These are phyloP conservation scores for Zoanthus gigantus DNA, from an alignment of 92 coral and sea anemone genomes.

Conservation along the genomic window DNA sequence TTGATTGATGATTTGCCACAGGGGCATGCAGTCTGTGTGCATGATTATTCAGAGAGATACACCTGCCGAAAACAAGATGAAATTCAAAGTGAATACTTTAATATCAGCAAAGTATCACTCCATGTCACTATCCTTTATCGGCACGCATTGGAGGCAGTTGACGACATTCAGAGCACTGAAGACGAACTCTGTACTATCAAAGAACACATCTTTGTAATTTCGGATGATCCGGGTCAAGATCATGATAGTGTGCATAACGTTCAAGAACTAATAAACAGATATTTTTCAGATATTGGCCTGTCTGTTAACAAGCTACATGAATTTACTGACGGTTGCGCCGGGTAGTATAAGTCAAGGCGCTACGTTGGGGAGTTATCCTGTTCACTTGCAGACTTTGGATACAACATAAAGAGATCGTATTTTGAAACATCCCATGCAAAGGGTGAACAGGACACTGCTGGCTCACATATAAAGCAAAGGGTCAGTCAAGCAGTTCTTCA, in stretches of 20 bases:
- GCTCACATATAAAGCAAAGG: constrained; percentile 38
- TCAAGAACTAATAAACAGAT: constrained; percentile 15
- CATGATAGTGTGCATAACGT: too few relatives aligned
- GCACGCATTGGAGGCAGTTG: constrained; percentile 53
- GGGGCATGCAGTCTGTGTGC: background rate
- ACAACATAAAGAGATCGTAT: constrained; percentile 3
- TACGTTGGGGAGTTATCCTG: constrained; percentile 24
- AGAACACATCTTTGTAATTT: constrained; percentile 56
- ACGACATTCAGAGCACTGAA: constrained; percentile 53
- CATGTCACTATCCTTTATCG: constrained; percentile 16
- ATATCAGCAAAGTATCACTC: background rate
- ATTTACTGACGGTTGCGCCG: constrained; percentile 49
- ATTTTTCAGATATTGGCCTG: constrained; percentile 13
- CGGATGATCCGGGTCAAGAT: constrained; percentile 37
- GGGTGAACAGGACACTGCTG: background rate
- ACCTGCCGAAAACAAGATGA: background rate
- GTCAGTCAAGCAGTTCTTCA: constrained; percentile 47
- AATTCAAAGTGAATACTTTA: background rate
- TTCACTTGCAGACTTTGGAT: constrained; percentile 49
- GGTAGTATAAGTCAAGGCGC: constrained; percentile 25
- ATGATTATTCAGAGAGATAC: constrained; percentile 32
- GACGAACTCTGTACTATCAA: constrained; percentile 52
- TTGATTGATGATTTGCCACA: constrained; percentile 59
- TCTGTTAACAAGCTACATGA: constrained; percentile 34
- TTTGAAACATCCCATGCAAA: constrained; percentile 27